Percentiles rank a stretch among this genome's conserved stretches.
Evolutionary conservation across 2,797 vertebrate species (phyloP).

Genomic region (Lates japonicus): DNA sequence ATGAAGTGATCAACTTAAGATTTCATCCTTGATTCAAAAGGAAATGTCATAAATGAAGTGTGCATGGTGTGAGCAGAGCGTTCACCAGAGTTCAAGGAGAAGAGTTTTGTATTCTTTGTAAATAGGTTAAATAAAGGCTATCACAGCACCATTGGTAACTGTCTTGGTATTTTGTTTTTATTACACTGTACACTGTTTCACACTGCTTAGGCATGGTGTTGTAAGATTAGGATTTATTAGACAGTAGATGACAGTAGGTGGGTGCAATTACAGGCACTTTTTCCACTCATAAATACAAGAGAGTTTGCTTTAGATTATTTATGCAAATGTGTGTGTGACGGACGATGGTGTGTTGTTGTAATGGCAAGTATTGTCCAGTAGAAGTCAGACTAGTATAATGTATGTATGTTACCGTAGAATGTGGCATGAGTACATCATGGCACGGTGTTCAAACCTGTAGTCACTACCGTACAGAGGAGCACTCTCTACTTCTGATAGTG

Average conservation of each 20-base stretch:
- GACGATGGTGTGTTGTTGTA: conserved; percentile 48
- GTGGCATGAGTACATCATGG: conserved; percentile 20
- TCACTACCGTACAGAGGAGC: background rate
- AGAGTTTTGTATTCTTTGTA: conserved; percentile 87
- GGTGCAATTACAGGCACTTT: background rate
- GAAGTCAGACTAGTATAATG: conserved; percentile 81
- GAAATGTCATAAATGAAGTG: conserved; percentile 10
- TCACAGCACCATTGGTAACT: conserved; percentile 29
- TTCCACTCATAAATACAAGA: background rate
- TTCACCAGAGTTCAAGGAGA: conserved; percentile 27
- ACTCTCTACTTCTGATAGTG: conserved; percentile 10
- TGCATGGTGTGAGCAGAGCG: conserved; percentile 1
- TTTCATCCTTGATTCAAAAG: conserved; percentile 12
- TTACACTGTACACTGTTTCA: background rate
- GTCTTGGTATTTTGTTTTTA: conserved; percentile 2
- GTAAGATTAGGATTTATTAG: background rate
- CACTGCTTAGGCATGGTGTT: background rate
- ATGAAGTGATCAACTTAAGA: conserved; percentile 60
- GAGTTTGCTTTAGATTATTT: background rate
- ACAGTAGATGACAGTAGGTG: too few relatives aligned
- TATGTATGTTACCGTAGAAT: conserved; percentile 32
- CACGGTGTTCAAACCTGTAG: conserved; percentile 13
- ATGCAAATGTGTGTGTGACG: conserved; percentile 1
- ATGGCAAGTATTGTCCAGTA: conserved; percentile 78
- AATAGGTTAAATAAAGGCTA: conserved; percentile 83